A percentile compares a stretch with the other conserved stretches of the same genome.
phyloP scores from a whole-genome alignment of 2,888 invertebrate genomes.

The Trachelus stipa region DNA sequence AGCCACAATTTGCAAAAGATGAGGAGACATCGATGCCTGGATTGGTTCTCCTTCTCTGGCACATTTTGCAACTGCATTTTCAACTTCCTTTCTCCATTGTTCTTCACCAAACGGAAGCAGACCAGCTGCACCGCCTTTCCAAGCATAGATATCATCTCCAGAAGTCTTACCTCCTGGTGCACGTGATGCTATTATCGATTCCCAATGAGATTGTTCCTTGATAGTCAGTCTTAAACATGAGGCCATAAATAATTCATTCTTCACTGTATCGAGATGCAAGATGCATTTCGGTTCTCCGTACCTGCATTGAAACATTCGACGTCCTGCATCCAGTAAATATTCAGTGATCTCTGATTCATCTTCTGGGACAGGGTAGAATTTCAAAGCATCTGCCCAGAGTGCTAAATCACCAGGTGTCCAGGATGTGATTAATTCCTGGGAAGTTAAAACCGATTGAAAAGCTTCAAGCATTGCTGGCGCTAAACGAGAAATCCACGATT shows the following conservation, averaged over 20 bases:
- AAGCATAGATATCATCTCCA: constrained; percentile 49
- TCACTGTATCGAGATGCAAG: background rate
- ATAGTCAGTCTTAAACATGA: constrained; percentile 33
- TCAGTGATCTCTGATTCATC: constrained; percentile 41
- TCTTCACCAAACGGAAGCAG: constrained; percentile 43
- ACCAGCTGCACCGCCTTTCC: constrained; percentile 46
- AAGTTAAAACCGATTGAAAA: constrained; percentile 38
- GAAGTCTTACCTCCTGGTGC: constrained; percentile 27
- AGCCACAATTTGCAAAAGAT: constrained; percentile 52
- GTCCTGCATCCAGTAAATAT: constrained; percentile 51
- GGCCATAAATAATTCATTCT: background rate
- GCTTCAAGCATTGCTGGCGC: constrained; percentile 49
- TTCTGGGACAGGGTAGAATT: constrained; percentile 51
- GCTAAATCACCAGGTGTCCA: constrained; percentile 56
- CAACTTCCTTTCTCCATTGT: constrained; percentile 57
- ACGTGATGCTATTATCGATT: constrained; percentile 44
- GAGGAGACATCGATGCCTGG: constrained; percentile 47
- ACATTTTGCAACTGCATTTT: constrained; percentile 51
- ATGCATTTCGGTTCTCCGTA: constrained; percentile 16
- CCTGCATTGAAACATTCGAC: constrained; percentile 52
- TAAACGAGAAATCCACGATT: constrained; percentile 51
- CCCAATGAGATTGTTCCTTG: constrained; percentile 50
- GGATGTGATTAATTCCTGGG: constrained; percentile 30
- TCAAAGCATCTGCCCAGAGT: constrained; percentile 52
- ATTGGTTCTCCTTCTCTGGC: constrained; percentile 59